Percentiles rank a stretch among this genome's conserved stretches.
Evolutionary conservation across 2,113 vertebrate genomes (phyloP).

Genomic region (Eupsittula cactorum): DNA sequence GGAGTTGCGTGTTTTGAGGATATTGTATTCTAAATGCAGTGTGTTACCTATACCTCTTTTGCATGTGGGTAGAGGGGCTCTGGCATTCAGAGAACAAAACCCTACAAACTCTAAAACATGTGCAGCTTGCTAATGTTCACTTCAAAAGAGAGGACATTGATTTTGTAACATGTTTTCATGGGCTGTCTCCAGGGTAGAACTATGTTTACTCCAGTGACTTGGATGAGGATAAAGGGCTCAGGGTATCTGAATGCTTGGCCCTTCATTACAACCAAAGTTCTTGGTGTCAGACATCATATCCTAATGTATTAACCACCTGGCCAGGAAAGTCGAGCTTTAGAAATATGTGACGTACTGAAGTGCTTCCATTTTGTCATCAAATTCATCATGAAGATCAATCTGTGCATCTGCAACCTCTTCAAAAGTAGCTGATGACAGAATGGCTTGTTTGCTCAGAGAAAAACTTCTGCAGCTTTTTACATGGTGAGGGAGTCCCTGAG

Average conservation of each 20-base stretch:
- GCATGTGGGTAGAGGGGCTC: neutral
- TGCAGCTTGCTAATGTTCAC: neutral
- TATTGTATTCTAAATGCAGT: neutral
- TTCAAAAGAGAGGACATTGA: neutral
- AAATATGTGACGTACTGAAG: conserved; percentile 1
- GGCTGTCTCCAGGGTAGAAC: neutral
- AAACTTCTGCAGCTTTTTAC: neutral
- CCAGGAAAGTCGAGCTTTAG: neutral
- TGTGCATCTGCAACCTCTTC: conserved; percentile 37
- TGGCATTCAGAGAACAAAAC: neutral
- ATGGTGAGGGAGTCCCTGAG: neutral
- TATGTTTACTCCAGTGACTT: neutral
- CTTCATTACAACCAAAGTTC: neutral
- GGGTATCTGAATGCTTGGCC: neutral
- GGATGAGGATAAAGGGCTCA: neutral
- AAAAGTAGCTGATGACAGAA: conserved; percentile 16
- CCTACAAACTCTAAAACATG: neutral
- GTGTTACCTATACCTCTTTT: neutral
- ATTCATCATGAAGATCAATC: neutral
- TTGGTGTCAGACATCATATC: neutral
- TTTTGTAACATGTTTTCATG: neutral
- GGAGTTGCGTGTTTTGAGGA: neutral
- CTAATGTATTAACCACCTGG: neutral
- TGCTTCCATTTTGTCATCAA: neutral
- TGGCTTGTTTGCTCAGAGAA: neutral